Conservation (phyloP, 1,140 invertebrate genomes). For the Listronotus oregonensis region DNA sequence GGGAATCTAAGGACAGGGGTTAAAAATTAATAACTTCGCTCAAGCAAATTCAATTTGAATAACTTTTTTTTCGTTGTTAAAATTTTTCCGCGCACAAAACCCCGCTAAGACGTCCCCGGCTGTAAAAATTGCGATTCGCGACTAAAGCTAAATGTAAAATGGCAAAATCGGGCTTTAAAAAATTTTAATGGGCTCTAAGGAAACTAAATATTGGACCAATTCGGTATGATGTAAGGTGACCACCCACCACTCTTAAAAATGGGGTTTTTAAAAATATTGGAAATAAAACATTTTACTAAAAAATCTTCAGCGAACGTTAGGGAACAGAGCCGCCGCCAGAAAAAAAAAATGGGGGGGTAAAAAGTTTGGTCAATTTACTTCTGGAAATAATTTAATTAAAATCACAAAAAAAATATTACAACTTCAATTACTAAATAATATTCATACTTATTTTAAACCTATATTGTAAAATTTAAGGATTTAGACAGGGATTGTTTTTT, state of each 20-base stretch:
- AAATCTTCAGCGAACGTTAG: no score
- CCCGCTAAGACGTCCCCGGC: constrained; percentile 65
- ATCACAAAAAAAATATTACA: no score
- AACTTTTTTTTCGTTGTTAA: constrained; percentile 70
- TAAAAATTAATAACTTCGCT: constrained; percentile 57
- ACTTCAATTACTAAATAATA: no score
- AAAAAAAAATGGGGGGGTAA: no score
- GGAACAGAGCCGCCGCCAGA: no score
- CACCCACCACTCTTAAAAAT: constrained; percentile 10
- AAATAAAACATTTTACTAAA: no score
- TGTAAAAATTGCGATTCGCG: constrained; percentile 68
- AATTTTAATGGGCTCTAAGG: constrained; percentile 62
- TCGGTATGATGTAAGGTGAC: neutral
- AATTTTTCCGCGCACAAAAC: constrained; percentile 56
- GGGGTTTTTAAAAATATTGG: no score
- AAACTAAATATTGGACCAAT: constrained; percentile 44
- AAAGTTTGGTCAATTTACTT: no score
- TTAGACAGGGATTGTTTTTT: no score
- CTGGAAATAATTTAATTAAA: no score
- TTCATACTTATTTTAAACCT: no score
- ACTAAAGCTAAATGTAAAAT: constrained; percentile 68
- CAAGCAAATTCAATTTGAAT: constrained; percentile 67
- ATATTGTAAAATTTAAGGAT: no score
- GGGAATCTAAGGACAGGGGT: constrained; percentile 52
- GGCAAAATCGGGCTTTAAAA: constrained; percentile 68